Evolutionary conservation across 1,140 invertebrate species (phyloP).

Genomic region (Sitophilus oryzae): DNA sequence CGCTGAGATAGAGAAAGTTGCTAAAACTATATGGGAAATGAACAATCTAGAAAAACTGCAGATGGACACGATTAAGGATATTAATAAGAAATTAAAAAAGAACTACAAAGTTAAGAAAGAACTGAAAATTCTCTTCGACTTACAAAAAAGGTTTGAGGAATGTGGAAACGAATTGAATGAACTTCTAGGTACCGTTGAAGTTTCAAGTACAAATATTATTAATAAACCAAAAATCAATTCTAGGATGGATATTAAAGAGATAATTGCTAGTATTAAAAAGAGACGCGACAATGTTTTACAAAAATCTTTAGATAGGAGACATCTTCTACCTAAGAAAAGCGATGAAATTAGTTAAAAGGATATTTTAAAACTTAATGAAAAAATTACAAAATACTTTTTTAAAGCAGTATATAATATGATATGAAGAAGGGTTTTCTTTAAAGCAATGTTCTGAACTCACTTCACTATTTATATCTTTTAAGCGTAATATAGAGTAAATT

Average conservation of each 20-base stretch:
- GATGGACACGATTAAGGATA: slow-evolving; percentile 30
- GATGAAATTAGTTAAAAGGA: no score
- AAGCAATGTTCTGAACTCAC: no score
- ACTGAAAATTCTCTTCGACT: slow-evolving; percentile 38
- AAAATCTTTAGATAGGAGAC: slow-evolving; percentile 5
- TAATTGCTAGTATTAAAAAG: slow-evolving; percentile 14
- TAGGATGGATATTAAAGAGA: slow-evolving; percentile 21
- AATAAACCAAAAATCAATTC: slow-evolving; percentile 5
- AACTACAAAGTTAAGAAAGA: slow-evolving; percentile 32
- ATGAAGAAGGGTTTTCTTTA: no score
- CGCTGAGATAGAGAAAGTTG: slow-evolving; percentile 22
- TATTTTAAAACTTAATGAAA: no score
- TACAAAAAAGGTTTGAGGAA: slow-evolving; percentile 31
- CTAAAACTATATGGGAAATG: slow-evolving; percentile 36
- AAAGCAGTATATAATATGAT: no score
- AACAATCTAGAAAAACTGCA: slow-evolving; percentile 35
- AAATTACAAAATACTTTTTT: no score
- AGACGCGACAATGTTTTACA: slow-evolving; percentile 13
- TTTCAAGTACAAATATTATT: no score
- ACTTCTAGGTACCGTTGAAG: slow-evolving; percentile 13
- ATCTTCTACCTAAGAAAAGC: neutral
- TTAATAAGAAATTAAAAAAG: slow-evolving; percentile 28
- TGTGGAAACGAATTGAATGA: slow-evolving; percentile 27
- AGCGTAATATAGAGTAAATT: no score
- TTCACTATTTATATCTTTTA: no score